Conservation (phyloP, 2,797 vertebrate genomes). For the Macrochelys suwanniensis region DNA sequence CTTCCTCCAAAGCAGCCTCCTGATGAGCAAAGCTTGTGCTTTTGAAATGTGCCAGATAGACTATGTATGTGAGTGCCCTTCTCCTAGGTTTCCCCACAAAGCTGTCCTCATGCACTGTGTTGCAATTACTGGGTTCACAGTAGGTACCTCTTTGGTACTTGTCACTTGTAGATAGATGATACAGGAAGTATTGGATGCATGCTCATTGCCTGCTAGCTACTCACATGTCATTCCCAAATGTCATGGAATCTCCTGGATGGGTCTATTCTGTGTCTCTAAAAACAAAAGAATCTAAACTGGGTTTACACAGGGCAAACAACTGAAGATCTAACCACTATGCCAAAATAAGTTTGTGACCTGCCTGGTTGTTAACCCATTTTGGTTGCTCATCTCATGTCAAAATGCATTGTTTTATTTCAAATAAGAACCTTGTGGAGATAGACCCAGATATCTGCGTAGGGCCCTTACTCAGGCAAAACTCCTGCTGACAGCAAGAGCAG, state of each 20-base stretch:
- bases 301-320: not conserved
- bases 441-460: not conserved
- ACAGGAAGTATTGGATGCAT: not conserved
- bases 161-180: not conserved
- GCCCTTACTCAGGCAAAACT: conserved; percentile 20
- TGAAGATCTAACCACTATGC: conserved; percentile 16
- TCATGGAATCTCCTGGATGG: not conserved
- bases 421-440: not conserved
- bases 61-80: not conserved
- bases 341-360: conserved; percentile 62
- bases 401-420: conserved; percentile 53
- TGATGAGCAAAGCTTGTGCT: not conserved
- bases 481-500: not conserved
- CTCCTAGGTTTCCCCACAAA: not conserved
- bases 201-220: not conserved
- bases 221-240: fast-evolving
- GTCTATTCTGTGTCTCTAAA: not conserved
- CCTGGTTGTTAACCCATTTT: conserved; percentile 66
- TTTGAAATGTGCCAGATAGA: not conserved
- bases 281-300: not conserved
- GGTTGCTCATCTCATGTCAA: conserved; percentile 49
- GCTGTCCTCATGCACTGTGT: not conserved
- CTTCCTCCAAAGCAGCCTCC: not conserved
- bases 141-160: not conserved
- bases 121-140: not conserved